A percentile compares a stretch with the other conserved stretches of the same genome.
These are phyloP conservation scores for Mystacides longicornis DNA, from an alignment of 2,888 invertebrate genomes.

Conservation along the genomic window DNA sequence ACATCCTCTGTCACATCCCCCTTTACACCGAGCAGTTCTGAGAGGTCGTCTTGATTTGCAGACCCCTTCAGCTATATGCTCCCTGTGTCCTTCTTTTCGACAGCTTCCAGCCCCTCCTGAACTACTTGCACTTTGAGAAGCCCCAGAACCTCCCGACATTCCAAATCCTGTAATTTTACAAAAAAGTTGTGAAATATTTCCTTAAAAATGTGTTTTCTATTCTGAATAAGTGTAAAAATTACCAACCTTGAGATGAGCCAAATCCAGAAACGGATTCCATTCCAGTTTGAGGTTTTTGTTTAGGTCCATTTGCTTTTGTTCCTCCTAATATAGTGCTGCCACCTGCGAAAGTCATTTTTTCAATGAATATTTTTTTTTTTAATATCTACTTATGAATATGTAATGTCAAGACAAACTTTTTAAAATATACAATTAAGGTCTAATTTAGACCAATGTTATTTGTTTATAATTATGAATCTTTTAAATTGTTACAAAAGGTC, in stretches of 20 bases:
- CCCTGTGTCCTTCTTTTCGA: constrained; percentile 83
- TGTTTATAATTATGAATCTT: no score
- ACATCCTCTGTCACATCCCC: constrained; percentile 74
- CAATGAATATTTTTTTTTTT: no score
- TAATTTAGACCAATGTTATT: no score
- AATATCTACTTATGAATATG: no score
- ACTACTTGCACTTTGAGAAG: neutral
- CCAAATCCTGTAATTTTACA: neutral
- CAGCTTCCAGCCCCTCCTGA: constrained; percentile 57
- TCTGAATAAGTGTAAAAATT: neutral
- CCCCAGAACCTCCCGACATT: no score
- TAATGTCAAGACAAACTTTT: no score
- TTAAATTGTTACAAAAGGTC: no score
- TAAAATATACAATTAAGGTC: no score
- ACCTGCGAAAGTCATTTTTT: constrained; percentile 11
- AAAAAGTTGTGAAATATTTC: neutral
- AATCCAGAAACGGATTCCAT: constrained; percentile 9
- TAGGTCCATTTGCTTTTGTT: constrained; percentile 15
- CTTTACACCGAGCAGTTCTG: constrained; percentile 82
- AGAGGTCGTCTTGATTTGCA: constrained; percentile 88
- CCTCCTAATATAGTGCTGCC: constrained; percentile 24
- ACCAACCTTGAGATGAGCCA: neutral
- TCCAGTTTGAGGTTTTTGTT: constrained; percentile 19
- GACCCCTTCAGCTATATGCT: constrained; percentile 83
- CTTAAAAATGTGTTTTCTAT: neutral